Conservation (phyloP, 2,797 vertebrate genomes). For the Loriculus beryllinus region DNA sequence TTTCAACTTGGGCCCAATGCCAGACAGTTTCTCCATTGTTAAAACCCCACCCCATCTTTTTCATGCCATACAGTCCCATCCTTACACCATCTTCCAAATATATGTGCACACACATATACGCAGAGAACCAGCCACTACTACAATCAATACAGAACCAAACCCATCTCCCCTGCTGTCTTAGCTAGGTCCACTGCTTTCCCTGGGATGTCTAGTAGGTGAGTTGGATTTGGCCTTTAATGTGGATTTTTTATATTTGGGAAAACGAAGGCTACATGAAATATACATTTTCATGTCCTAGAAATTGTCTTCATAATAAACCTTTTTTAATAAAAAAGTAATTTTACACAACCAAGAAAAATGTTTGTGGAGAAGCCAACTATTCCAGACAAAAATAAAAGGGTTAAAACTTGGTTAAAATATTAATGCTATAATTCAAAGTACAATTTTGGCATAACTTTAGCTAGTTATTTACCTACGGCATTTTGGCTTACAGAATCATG, state of each 20-base stretch:
- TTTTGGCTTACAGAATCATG: conserved; percentile 18
- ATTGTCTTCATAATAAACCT: conserved; percentile 14
- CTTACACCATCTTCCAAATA: background rate
- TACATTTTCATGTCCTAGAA: background rate
- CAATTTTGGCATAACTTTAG: conserved; percentile 10
- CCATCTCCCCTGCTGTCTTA: background rate
- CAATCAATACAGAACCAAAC: background rate
- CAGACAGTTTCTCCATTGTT: conserved; percentile 33
- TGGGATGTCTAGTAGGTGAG: background rate
- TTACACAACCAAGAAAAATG: conserved; percentile 9
- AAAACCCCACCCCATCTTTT: conserved; percentile 17
- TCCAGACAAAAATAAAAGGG: conserved; percentile 18
- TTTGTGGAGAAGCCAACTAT: background rate
- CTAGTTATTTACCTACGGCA: background rate
- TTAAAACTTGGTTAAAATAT: conserved; percentile 47
- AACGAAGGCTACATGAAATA: background rate
- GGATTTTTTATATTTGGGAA: background rate
- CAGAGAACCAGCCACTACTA: background rate
- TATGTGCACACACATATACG: background rate
- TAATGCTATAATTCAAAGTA: background rate
- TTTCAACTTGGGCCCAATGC: conserved; percentile 31
- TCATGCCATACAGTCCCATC: background rate
- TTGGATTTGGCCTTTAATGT: background rate
- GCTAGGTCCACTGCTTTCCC: background rate
- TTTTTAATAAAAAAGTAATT: conserved; percentile 52